Base-by-base conservation (phyloP, 23 tunicate species). In the Styela plicata region DNA sequence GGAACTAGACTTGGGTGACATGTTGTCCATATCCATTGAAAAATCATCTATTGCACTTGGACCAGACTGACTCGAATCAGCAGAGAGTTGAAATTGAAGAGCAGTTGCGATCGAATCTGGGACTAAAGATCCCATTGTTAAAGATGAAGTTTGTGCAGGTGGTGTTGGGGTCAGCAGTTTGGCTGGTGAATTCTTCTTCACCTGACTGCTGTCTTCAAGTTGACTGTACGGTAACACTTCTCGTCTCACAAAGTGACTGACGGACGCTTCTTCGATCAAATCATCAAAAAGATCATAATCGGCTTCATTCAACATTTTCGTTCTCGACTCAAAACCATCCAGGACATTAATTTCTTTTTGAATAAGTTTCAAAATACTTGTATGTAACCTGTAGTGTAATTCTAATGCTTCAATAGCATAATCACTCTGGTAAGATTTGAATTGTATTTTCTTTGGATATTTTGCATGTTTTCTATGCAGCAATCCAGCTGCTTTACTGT, bases 391-490 rank as follows among this genome's bases (percentile, higher is more conserved):
- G 80, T 85, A 96, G 70, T 87, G 82, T 80, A 91, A 76, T 79
- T 96, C 99, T 31, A 96, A 63, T 23, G 99, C 87, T 77, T 91
- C 97, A 3, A 91, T 85, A 63, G 90, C 85, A 33, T 64, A 70
- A 52, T 87, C 93, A 33, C 64, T 85, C 22, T 83, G 89, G 77
- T 91, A 85, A 0, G 66, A 30, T 76, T 83, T 96, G 62, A 83
- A 73, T 73, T 83, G 94, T 69, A 96, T 96, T 68, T 88, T 92
- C 80, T 91, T 91, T 76, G 99, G 97, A 81, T 96, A 96, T 69
- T 84, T 91, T 13, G 91, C 99, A 36, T 86, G 79, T 30, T 89
- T 74, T 26, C 77, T 44, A 34, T 95, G 92, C n/a, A 95, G 77
- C 67, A 83, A 33, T 29, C 62, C 69, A 69, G 90, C 90, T 7